phyloP scores from a whole-genome alignment of 1,140 invertebrate species.

The Drosophila dunni region DNA sequence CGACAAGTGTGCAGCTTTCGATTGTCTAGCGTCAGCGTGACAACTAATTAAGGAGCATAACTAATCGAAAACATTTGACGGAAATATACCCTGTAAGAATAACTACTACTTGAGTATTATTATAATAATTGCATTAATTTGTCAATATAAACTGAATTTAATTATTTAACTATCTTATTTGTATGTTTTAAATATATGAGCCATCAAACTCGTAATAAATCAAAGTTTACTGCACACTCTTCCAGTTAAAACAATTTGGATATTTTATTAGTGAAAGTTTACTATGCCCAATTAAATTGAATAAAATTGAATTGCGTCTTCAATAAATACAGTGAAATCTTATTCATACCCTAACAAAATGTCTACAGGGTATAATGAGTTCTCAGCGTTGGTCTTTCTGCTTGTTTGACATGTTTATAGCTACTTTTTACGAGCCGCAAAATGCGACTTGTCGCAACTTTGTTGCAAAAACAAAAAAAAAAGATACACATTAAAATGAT shows the following conservation, averaged over 20 bases:
- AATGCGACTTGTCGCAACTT: constrained; percentile 44
- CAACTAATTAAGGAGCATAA: constrained; percentile 64
- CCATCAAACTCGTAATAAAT: too few species aligned
- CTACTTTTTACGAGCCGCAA: constrained; percentile 35
- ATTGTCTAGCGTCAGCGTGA: constrained; percentile 16
- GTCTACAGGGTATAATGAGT: constrained; percentile 28
- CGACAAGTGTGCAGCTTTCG: constrained; percentile 45
- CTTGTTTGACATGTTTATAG: constrained; percentile 55
- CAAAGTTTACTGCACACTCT: too few species aligned
- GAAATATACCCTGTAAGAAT: constrained; percentile 1
- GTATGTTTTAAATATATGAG: too few species aligned
- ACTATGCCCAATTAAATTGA: too few species aligned
- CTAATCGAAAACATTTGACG: background rate
- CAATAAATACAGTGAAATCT: background rate
- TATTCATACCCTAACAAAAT: constrained; percentile 1
- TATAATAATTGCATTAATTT: too few species aligned
- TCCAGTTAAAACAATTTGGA: too few species aligned
- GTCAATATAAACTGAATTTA: too few species aligned
- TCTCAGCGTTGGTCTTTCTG: constrained; percentile 1
- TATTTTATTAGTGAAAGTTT: too few species aligned
- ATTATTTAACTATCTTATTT: too few species aligned
- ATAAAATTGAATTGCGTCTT: too few species aligned
- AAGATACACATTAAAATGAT: constrained; percentile 52
- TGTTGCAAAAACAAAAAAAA: constrained; percentile 52
- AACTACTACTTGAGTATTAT: too few species aligned